Evolutionary conservation across 2,113 vertebrate genomes (phyloP), one percentile per base, ranked within the genome.

Genomic region (Varanus komodoensis): DNA sequence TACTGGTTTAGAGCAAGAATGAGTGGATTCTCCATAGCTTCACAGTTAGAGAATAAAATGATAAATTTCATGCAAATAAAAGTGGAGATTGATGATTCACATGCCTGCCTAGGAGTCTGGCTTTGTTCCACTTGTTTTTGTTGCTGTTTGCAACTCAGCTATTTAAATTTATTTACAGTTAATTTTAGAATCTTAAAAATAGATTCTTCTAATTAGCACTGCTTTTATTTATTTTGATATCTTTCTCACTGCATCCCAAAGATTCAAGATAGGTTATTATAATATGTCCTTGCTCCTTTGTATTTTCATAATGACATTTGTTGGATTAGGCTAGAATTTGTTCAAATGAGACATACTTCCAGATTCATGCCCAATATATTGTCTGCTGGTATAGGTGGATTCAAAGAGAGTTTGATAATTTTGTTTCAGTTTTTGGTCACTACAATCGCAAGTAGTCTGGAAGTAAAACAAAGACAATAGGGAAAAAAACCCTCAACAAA

Each of bases 51-150:
- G 12, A 82, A 21, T 80, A 81, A 44, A 71, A 38, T 61, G 17
- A 25, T 67, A 82, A 87, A 84, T 89, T 19, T 48, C 78, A 15
- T 73, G 75, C 73, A 91, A 91, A 87, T 6, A 85, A 23, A 86
- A 38, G 50, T 75, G 73, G n/a, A 79, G 14, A 74, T 38, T 78
- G 9, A 67, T 52, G 52, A 29, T 90, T 34, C 1, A 92, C 89
- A 85, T n/a, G 14, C 44, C 38, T 84, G 25, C 29, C n/a, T 8
- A 32, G 25, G 21, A 69, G 21, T 85, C 64, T 90, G 14, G 14
- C 78, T 80, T 87, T 27, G 11, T 71, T 52, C 21, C 11, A 25
- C 29, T 38, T 12, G 21, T 25, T 61, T 12, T 34, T 23, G 29
- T 17, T 32, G 38, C 14, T 44, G 44, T 48, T 34, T 8, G 74